Percentiles rank a stretch among this genome's conserved stretches.
These are phyloP conservation scores for Macropus fuliginosus DNA, from an alignment of 2,797 vertebrate genomes.

Conservation along the genomic window DNA sequence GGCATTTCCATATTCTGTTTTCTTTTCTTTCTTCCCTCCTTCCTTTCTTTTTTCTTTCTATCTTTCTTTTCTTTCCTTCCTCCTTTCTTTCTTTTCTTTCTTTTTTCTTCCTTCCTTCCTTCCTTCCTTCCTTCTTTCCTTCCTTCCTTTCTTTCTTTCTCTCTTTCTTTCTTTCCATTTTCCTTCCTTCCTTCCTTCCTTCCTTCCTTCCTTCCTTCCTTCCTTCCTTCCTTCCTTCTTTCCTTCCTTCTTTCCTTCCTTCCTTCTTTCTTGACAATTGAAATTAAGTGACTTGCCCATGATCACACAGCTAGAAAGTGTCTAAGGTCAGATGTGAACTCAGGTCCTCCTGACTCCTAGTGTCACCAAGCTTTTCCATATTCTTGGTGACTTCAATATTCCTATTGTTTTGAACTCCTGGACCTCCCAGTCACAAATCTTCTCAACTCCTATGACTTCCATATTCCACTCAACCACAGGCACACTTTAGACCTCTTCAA, in stretches of 20 bases:
- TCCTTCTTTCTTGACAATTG: background rate
- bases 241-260: no score
- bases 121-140: background rate
- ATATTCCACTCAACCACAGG: background rate
- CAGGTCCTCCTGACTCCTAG: background rate
- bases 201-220: no score
- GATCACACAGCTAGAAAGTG: background rate
- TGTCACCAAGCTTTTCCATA: background rate
- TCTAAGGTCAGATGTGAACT: background rate
- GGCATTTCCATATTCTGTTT: background rate
- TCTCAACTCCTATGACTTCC: background rate
- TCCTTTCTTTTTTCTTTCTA: background rate
- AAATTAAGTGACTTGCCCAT: background rate
- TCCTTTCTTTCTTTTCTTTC: accelerated
- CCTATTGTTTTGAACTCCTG: background rate
- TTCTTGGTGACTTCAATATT: background rate
- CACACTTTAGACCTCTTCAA: background rate
- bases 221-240: background rate
- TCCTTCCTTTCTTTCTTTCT: no score
- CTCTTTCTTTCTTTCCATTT: no score
- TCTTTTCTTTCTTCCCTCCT: background rate
- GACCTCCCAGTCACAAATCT: background rate
- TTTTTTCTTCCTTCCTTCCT: background rate
- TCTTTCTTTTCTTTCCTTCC: background rate
- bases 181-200: background rate